These are phyloP conservation scores for Andrena flavipes DNA, from an alignment of 2,888 invertebrate species.

Conservation along the genomic window DNA sequence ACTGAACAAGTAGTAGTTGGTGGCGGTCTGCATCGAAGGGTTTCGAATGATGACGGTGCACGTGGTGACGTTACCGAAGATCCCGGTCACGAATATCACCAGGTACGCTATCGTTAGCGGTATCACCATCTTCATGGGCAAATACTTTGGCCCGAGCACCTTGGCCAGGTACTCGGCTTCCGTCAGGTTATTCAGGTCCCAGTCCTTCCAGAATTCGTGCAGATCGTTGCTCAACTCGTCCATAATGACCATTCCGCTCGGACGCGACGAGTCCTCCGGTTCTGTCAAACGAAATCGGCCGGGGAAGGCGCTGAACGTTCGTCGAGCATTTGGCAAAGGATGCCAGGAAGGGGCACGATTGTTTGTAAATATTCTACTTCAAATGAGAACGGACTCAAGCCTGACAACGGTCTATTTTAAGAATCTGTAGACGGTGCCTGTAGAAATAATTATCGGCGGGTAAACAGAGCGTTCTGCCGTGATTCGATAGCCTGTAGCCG, in stretches of 20 bases:
- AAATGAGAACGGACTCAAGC: neutral
- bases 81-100: slow-evolving; percentile 92
- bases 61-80: slow-evolving; percentile 93
- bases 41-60: slow-evolving; percentile 94
- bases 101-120: slow-evolving; percentile 90
- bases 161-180: slow-evolving; percentile 81
- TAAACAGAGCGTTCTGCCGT: slow-evolving; percentile 50
- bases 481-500: slow-evolving; percentile 37
- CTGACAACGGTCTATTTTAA: slow-evolving; percentile 10
- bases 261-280: neutral
- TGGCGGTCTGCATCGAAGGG: slow-evolving; percentile 94
- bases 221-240: slow-evolving; percentile 56
- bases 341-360: neutral
- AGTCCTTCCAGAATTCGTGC: slow-evolving; percentile 74
- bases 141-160: slow-evolving; percentile 84
- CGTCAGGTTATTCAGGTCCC: slow-evolving; percentile 78
- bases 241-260: slow-evolving; percentile 44
- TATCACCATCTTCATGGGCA: slow-evolving; percentile 80
- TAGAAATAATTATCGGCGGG: slow-evolving; percentile 54
- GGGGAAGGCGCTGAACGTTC: neutral
- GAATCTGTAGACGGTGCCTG: slow-evolving; percentile 23
- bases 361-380: neutral
- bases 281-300: neutral
- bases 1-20: slow-evolving; percentile 96
- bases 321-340: slow-evolving; percentile 7